These are phyloP conservation scores for Poecilia latipinna DNA, from an alignment of 2,113 vertebrate genomes.

Conservation along the genomic window DNA sequence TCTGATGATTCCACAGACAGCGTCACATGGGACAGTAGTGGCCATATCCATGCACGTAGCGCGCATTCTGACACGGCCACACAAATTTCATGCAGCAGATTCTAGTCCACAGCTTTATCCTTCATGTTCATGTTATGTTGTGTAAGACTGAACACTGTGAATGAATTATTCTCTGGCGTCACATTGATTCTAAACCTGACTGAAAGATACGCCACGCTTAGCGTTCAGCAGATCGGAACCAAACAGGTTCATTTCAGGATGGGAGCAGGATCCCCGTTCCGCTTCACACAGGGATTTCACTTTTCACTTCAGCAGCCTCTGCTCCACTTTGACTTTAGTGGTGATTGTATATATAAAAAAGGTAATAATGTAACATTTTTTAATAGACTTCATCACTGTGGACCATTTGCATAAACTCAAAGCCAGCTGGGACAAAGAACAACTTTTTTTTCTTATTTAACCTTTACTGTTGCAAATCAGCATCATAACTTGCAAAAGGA, in stretches of 20 bases:
- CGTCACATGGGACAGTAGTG: constrained; percentile 44
- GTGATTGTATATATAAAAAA: neutral
- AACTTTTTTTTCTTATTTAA: too few species aligned
- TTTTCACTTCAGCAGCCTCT: neutral
- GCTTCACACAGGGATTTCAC: too few species aligned
- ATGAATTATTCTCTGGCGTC: constrained; percentile 15
- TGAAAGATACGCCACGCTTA: neutral
- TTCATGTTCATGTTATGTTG: neutral
- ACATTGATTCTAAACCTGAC: neutral
- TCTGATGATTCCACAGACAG: constrained; percentile 25
- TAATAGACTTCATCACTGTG: too few species aligned
- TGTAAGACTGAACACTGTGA: constrained; percentile 10
- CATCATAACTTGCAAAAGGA: too few species aligned
- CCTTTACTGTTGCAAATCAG: too few species aligned
- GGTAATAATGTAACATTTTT: neutral
- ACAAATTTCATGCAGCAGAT: neutral
- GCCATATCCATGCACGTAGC: neutral
- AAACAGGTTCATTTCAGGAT: neutral
- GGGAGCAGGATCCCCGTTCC: neutral
- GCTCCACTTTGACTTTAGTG: neutral
- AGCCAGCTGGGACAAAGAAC: too few species aligned
- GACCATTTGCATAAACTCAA: too few species aligned
- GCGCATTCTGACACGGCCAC: neutral
- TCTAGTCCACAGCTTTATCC: neutral
- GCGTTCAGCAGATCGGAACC: neutral